phyloP scores from a whole-genome alignment of 2,113 vertebrate species.

The Siphamia tubifer region DNA sequence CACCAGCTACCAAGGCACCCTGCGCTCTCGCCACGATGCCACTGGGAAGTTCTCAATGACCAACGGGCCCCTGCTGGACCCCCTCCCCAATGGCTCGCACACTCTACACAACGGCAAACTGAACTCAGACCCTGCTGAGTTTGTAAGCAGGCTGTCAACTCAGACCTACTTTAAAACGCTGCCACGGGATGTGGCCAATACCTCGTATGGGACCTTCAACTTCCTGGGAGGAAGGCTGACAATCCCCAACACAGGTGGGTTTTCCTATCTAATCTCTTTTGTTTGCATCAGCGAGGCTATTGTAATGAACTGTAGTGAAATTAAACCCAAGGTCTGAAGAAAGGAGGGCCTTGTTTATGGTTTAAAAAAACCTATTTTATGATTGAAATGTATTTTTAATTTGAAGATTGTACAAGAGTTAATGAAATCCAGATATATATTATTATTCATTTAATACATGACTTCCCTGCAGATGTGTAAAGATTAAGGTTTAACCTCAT shows the following conservation, averaged over 20 bases:
- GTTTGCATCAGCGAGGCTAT: too few species aligned
- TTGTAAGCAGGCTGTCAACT: slow-evolving; percentile 89
- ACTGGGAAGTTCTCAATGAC: slow-evolving; percentile 90
- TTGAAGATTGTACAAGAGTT: too few species aligned
- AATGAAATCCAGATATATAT: too few species aligned
- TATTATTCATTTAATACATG: too few species aligned
- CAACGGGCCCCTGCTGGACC: slow-evolving; percentile 93
- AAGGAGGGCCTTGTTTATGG: too few species aligned
- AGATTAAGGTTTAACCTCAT: too few species aligned
- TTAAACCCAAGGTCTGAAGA: too few species aligned
- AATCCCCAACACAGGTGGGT: slow-evolving; percentile 92
- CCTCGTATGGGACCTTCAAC: slow-evolving; percentile 97
- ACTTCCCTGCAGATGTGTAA: too few species aligned
- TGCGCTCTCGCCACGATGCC: slow-evolving; percentile 90
- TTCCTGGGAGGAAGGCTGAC: slow-evolving; percentile 95
- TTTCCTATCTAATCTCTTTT: neutral
- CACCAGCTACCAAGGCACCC: slow-evolving; percentile 94
- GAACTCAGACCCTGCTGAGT: slow-evolving; percentile 83
- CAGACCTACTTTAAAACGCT: slow-evolving; percentile 95
- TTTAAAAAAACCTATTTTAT: too few species aligned
- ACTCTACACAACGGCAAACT: slow-evolving; percentile 92
- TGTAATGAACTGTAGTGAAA: too few species aligned
- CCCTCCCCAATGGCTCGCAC: slow-evolving; percentile 89
- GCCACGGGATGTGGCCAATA: slow-evolving; percentile 88
- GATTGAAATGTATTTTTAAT: too few species aligned